phyloP scores from a whole-genome alignment of 2,797 vertebrate genomes.

The Oryzias sinensis region DNA sequence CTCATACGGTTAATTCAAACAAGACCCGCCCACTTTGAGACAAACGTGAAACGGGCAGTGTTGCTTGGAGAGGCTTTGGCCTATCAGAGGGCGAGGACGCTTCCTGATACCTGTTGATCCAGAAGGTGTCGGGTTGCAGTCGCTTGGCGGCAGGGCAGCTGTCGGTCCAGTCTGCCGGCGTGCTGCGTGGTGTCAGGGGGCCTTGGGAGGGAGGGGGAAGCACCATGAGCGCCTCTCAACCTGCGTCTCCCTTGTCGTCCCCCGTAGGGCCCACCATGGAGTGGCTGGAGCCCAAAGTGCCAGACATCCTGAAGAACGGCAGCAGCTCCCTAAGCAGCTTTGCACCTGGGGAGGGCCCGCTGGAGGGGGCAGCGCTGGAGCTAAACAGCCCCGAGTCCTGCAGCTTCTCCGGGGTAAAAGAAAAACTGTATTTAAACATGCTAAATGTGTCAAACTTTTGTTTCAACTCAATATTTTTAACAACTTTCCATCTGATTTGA shows the following conservation, averaged over 20 bases:
- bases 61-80: slow-evolving; percentile 3
- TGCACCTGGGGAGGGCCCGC: slow-evolving; percentile 74
- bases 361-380: slow-evolving; percentile 78
- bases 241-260: slow-evolving; percentile 61
- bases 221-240: slow-evolving; percentile 75
- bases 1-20: slow-evolving; percentile 47
- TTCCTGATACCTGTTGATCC: slow-evolving; percentile 47
- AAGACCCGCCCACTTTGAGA: slow-evolving; percentile 41
- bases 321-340: slow-evolving; percentile 79
- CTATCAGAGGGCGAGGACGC: slow-evolving; percentile 49
- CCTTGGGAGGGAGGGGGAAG: slow-evolving; percentile 23
- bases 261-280: slow-evolving; percentile 89
- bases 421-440: too few species aligned
- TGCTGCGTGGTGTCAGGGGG: slow-evolving; percentile 18
- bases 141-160: slow-evolving; percentile 24
- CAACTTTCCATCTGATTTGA: background rate
- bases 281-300: slow-evolving; percentile 95
- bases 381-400: slow-evolving; percentile 79
- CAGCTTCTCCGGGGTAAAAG: slow-evolving; percentile 86
- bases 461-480: too few species aligned
- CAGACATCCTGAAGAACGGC: slow-evolving; percentile 93
- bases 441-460: too few species aligned
- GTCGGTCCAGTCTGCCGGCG: slow-evolving; percentile 33
- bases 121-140: slow-evolving; percentile 43
- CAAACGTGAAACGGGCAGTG: slow-evolving; percentile 27